A percentile compares a stretch with the other conserved stretches of the same genome.
phyloP scores from a whole-genome alignment of 2,797 vertebrate species.

The Ctenopoma kingsleyae region DNA sequence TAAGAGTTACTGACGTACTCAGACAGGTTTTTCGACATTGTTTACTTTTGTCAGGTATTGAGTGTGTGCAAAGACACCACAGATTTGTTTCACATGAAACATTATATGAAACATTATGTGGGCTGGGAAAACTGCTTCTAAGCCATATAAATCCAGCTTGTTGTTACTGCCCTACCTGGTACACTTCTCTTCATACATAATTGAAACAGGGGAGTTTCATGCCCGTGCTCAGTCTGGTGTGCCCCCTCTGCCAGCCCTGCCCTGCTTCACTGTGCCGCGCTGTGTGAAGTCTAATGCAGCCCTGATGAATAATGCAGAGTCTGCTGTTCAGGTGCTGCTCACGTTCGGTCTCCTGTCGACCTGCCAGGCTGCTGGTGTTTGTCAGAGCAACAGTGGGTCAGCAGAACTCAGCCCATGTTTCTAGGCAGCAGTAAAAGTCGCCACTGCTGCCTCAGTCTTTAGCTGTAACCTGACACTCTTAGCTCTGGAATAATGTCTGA shows the following conservation, averaged over 20 bases:
- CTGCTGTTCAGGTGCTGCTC: constrained; percentile 57
- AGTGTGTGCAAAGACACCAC: neutral
- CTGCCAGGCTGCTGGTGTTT: constrained; percentile 36
- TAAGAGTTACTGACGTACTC: neutral
- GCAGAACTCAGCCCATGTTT: constrained; percentile 53
- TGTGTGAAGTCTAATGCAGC: constrained; percentile 67
- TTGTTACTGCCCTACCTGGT: constrained; percentile 40
- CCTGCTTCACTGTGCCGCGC: constrained; percentile 45
- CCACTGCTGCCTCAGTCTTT: neutral
- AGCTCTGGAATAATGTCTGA: neutral
- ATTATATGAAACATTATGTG: constrained; percentile 5
- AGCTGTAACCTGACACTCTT: constrained; percentile 23
- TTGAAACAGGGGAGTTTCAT: constrained; percentile 54
- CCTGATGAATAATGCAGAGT: constrained; percentile 82
- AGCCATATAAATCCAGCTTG: constrained; percentile 26
- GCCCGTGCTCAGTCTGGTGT: constrained; percentile 50
- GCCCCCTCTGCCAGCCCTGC: constrained; percentile 50
- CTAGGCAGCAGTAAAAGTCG: constrained; percentile 1
- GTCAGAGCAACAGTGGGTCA: constrained; percentile 58
- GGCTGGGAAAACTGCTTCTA: constrained; percentile 8
- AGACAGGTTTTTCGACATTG: constrained; percentile 19
- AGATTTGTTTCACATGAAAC: neutral
- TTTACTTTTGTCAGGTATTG: neutral
- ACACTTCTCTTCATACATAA: constrained; percentile 66
- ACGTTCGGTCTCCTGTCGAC: constrained; percentile 52